phyloP scores from a whole-genome alignment of 2,888 invertebrate species.

The Pherbina coryleti region DNA sequence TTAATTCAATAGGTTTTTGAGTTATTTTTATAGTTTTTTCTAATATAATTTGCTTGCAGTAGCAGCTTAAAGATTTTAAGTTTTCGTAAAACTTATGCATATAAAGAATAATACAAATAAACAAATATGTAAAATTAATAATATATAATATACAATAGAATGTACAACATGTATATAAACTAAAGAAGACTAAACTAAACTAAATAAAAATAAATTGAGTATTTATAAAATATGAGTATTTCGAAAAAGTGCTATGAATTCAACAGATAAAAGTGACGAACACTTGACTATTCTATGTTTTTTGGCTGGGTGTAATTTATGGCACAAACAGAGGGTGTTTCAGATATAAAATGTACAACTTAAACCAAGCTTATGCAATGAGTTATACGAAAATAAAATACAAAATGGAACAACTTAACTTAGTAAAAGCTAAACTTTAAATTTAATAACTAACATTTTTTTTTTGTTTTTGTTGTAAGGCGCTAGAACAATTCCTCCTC shows the following conservation, averaged over 20 bases:
- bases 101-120: conserved; percentile 29
- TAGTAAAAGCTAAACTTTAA: conserved; percentile 43
- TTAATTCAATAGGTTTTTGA: conserved; percentile 45
- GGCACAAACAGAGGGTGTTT: conserved; percentile 35
- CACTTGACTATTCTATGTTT: conserved; percentile 51
- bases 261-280: too few relatives aligned
- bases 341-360: not conserved
- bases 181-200: too few relatives aligned
- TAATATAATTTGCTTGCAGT: conserved; percentile 33
- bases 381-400: conserved; percentile 56
- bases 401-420: conserved; percentile 39
- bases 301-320: conserved; percentile 53
- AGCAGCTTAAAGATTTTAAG: conserved; percentile 49
- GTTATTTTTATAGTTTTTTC: conserved; percentile 44
- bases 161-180: too few relatives aligned
- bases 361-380: conserved; percentile 22
- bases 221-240: too few relatives aligned
- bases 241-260: too few relatives aligned
- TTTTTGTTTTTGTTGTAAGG: conserved; percentile 44
- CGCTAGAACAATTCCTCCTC: conserved; percentile 44
- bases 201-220: too few relatives aligned
- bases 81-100: conserved; percentile 30
- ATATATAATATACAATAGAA: conserved; percentile 28
- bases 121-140: conserved; percentile 29
- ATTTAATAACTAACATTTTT: conserved; percentile 50